These are phyloP conservation scores for Chesias legatella DNA, from an alignment of 2,888 invertebrate genomes.

Conservation along the genomic window DNA sequence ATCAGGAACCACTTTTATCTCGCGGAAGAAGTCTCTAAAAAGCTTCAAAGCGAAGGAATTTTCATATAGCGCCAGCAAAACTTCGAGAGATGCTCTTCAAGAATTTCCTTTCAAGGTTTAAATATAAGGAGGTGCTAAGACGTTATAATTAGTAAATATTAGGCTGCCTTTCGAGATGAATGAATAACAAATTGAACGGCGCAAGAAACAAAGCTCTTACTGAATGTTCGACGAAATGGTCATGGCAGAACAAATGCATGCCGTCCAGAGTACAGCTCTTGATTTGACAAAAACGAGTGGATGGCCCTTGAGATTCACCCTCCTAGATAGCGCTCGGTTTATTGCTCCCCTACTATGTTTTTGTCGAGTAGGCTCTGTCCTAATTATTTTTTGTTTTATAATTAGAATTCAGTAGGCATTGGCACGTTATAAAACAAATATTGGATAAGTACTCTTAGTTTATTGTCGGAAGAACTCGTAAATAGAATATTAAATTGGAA, in stretches of 20 bases:
- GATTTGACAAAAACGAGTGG: slow-evolving; percentile 55
- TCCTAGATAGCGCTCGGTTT: slow-evolving; percentile 48
- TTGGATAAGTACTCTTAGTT: no score
- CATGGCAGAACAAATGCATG: slow-evolving; percentile 24
- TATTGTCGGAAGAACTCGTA: background rate
- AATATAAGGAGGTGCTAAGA: slow-evolving; percentile 2
- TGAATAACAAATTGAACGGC: slow-evolving; percentile 9
- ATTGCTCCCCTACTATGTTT: slow-evolving; percentile 41
- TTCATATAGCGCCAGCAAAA: slow-evolving; percentile 10
- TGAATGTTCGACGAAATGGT: slow-evolving; percentile 13
- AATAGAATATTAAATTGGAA: background rate
- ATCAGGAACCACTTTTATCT: slow-evolving; percentile 12
- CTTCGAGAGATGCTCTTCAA: slow-evolving; percentile 8
- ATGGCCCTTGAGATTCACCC: slow-evolving; percentile 47
- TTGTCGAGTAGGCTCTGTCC: slow-evolving; percentile 33
- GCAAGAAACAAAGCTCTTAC: slow-evolving; percentile 9
- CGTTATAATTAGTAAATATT: slow-evolving; percentile 2
- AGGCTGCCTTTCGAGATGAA: background rate
- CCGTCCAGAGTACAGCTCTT: slow-evolving; percentile 32
- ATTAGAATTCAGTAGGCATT: slow-evolving; percentile 20
- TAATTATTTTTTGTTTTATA: slow-evolving; percentile 23
- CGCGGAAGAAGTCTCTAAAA: slow-evolving; percentile 10
- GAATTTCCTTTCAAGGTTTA: slow-evolving; percentile 1
- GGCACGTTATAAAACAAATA: background rate
- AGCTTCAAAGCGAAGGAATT: slow-evolving; percentile 13